A percentile compares a stretch with the other conserved stretches of the same genome.
Evolutionary conservation across 2,113 vertebrate species (phyloP).

Genomic region (Charina bottae): DNA sequence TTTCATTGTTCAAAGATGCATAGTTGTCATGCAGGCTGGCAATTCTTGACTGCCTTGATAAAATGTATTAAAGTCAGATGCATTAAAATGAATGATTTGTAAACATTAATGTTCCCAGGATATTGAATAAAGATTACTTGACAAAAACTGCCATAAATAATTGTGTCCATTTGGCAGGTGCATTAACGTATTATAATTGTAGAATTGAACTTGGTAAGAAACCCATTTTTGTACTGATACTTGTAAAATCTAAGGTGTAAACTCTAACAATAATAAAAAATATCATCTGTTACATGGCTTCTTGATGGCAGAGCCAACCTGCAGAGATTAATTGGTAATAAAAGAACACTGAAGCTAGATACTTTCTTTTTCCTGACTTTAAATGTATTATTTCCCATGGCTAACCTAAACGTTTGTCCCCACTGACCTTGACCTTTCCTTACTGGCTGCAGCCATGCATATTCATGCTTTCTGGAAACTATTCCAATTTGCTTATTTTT

Average conservation of each 20-base stretch:
- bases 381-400: conserved; percentile 35
- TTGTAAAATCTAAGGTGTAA: conserved; percentile 52
- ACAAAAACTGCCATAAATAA: conserved; percentile 24
- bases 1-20: conserved; percentile 24
- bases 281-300: conserved; percentile 67
- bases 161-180: conserved; percentile 32
- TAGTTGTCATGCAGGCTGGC: conserved; percentile 6
- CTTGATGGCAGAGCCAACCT: conserved; percentile 46
- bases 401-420: conserved; percentile 47
- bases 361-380: conserved; percentile 41
- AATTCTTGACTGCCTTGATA: conserved; percentile 21
- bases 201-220: conserved; percentile 28
- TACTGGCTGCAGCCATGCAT: conserved; percentile 52
- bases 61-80: conserved; percentile 40
- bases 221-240: conserved; percentile 66
- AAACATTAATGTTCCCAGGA: conserved; percentile 41
- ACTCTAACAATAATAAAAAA: conserved; percentile 43
- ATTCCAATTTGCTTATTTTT: conserved; percentile 40
- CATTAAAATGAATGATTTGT: conserved; percentile 39
- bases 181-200: conserved; percentile 8
- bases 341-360: conserved; percentile 46
- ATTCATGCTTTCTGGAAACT: conserved; percentile 55
- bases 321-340: conserved; percentile 49
- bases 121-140: conserved; percentile 3
- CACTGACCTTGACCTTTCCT: conserved; percentile 53